These are phyloP conservation scores for Sphaerodactylus townsendi DNA, from an alignment of 2,113 vertebrate genomes.

Conservation along the genomic window DNA sequence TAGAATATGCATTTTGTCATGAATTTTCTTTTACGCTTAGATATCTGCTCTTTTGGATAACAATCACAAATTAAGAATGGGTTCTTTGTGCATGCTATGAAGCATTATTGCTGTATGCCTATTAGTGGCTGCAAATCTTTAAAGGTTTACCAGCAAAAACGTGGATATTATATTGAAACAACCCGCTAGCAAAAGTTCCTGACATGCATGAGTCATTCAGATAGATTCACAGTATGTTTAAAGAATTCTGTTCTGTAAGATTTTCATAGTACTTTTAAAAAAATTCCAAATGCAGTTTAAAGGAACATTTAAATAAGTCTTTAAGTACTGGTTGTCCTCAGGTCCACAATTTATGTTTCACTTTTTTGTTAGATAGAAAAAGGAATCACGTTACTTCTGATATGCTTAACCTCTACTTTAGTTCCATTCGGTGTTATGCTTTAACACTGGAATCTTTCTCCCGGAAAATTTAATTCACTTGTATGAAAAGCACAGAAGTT, in stretches of 20 bases:
- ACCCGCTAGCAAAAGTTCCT: neutral
- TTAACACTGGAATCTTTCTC: no score
- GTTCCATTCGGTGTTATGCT: no score
- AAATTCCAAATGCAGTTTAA: no score
- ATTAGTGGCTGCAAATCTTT: neutral
- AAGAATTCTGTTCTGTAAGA: neutral
- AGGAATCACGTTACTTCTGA: neutral
- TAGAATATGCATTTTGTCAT: neutral
- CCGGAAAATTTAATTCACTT: no score
- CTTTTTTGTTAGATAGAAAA: neutral
- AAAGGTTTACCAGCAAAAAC: neutral
- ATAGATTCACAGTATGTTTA: neutral
- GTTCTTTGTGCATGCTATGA: neutral
- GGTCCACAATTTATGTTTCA: neutral
- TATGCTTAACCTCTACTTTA: neutral
- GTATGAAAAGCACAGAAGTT: no score
- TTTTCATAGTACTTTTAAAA: neutral
- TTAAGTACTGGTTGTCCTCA: neutral
- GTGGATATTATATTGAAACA: neutral
- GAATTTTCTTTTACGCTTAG: neutral
- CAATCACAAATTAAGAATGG: neutral
- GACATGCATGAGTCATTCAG: neutral
- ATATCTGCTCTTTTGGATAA: neutral
- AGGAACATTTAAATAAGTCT: no score
- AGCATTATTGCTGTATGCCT: neutral